Conservation (phyloP, 2,888 invertebrate genomes). For the Ceriagrion tenellum region DNA sequence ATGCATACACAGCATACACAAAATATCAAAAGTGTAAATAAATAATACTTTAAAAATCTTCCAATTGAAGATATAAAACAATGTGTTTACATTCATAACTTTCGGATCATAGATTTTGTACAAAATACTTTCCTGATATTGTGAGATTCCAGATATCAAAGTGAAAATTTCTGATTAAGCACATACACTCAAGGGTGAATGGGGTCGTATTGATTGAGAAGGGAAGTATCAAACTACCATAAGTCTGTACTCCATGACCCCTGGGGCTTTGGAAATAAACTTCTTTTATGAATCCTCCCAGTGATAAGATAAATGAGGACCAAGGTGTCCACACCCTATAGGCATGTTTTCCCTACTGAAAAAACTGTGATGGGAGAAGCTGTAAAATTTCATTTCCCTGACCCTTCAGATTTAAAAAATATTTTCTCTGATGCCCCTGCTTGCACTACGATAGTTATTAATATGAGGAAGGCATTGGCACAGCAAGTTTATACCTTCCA, state of each 20-base stretch:
- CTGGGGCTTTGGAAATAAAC: background rate
- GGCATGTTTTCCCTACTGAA: background rate
- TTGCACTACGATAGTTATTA: background rate
- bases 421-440: background rate
- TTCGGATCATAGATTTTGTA: conserved; percentile 20
- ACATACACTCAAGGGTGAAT: background rate
- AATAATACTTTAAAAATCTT: conserved; percentile 64
- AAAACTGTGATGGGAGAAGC: background rate
- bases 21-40: conserved; percentile 60
- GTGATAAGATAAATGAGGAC: background rate
- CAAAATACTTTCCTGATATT: conserved; percentile 49
- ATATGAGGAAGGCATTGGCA: background rate
- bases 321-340: background rate
- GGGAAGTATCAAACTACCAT: background rate
- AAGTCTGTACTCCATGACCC: background rate
- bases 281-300: background rate
- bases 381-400: background rate
- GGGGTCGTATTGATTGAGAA: background rate
- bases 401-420: background rate
- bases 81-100: conserved; percentile 48
- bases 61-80: conserved; percentile 61
- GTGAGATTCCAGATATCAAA: conserved; percentile 24
- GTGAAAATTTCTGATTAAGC: conserved; percentile 30
- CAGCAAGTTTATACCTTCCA: background rate
- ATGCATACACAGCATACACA: conserved; percentile 60